A percentile compares a stretch with the other conserved stretches of the same genome.
Evolutionary conservation across 2,888 invertebrate species (phyloP).

Genomic region (Sinodicranocentrus sp.): DNA sequence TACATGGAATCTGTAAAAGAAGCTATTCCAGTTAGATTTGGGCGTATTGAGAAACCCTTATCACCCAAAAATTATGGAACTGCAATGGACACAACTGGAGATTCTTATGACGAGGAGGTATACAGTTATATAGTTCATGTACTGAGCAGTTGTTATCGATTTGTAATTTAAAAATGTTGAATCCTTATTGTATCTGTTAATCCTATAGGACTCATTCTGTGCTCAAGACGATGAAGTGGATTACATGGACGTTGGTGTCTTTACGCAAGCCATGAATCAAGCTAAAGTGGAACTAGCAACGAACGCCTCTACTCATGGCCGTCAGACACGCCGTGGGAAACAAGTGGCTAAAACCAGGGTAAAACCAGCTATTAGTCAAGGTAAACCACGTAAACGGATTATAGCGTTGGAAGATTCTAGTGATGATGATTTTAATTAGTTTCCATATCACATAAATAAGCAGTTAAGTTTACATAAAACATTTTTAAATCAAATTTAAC

Average conservation of each 20-base stretch:
- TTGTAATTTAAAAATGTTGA: background rate
- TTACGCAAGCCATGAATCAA: slow-evolving; percentile 74
- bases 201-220: slow-evolving; percentile 83
- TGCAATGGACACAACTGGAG: slow-evolving; percentile 18
- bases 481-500: too few species aligned
- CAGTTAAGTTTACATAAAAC: too few species aligned
- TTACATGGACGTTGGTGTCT: slow-evolving; percentile 72
- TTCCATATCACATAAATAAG: too few species aligned
- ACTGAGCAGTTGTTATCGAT: background rate
- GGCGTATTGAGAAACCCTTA: slow-evolving; percentile 58
- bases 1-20: slow-evolving; percentile 72
- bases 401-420: slow-evolving; percentile 33
- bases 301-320: background rate
- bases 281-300: slow-evolving; percentile 67
- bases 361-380: background rate
- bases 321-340: slow-evolving; percentile 46
- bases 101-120: slow-evolving; percentile 29
- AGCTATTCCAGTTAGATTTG: slow-evolving; percentile 49
- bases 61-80: slow-evolving; percentile 33
- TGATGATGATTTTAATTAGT: slow-evolving; percentile 46
- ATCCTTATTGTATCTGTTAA: background rate
- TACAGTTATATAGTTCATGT: background rate
- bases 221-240: slow-evolving; percentile 82
- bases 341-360: background rate
- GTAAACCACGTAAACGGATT: slow-evolving; percentile 34